phyloP scores from a whole-genome alignment of 2,113 vertebrate genomes.

The Dunckerocampus dactyliophorus region DNA sequence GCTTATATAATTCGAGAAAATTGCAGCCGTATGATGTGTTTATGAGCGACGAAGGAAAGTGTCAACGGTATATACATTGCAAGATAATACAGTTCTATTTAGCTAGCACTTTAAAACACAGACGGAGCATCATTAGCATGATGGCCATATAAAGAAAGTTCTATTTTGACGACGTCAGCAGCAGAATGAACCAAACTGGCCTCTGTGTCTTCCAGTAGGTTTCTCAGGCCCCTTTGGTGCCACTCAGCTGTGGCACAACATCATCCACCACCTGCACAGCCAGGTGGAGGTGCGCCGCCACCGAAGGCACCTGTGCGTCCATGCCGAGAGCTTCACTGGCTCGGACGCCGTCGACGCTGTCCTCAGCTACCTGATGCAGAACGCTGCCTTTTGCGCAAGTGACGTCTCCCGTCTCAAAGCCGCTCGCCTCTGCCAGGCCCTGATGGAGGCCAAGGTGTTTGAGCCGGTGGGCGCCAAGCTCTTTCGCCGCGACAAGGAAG shows the following conservation, averaged over 20 bases:
- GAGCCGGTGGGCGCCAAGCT: slow-evolving; percentile 77
- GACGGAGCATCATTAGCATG: too few relatives aligned
- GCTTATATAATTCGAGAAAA: too few relatives aligned
- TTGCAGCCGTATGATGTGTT: too few relatives aligned
- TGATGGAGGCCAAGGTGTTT: slow-evolving; percentile 86
- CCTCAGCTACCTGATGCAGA: slow-evolving; percentile 84
- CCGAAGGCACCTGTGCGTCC: slow-evolving; percentile 69
- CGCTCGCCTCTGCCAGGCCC: slow-evolving; percentile 77
- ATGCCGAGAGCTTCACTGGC: slow-evolving; percentile 77
- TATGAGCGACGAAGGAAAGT: too few relatives aligned
- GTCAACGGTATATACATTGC: too few relatives aligned
- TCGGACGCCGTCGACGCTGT: slow-evolving; percentile 81
- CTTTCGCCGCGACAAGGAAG: slow-evolving; percentile 76
- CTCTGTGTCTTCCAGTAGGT: slow-evolving; percentile 41
- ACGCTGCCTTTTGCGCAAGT: slow-evolving; percentile 74
- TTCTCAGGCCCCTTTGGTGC: slow-evolving; percentile 77
- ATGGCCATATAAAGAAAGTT: too few relatives aligned
- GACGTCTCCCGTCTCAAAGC: slow-evolving; percentile 82
- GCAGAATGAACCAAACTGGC: not conserved
- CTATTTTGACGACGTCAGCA: not conserved
- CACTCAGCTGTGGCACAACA: slow-evolving; percentile 81
- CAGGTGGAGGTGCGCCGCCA: slow-evolving; percentile 79
- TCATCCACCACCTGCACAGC: slow-evolving; percentile 76
- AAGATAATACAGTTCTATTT: too few relatives aligned
- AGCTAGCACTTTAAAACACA: too few relatives aligned